Evolutionary conservation across 2,113 vertebrate species (phyloP).

Genomic region (Chlamydotis undulata): DNA sequence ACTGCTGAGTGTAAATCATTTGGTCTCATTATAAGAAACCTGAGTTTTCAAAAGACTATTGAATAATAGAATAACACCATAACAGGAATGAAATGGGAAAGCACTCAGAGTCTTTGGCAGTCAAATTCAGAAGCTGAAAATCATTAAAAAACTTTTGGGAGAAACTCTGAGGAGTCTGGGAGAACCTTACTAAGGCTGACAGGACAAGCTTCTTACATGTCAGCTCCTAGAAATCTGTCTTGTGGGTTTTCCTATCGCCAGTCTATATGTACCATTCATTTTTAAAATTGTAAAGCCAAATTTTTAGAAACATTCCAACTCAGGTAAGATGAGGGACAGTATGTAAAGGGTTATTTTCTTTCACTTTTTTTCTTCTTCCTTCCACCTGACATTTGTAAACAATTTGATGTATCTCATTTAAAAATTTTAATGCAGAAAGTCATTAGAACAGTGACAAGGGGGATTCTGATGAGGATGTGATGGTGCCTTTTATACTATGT

Average conservation of each 20-base stretch:
- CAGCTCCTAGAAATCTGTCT: not conserved
- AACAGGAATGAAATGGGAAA: not conserved
- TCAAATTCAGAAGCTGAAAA: not conserved
- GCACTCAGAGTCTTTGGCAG: not conserved
- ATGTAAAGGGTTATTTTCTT: not conserved
- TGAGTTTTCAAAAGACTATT: not conserved
- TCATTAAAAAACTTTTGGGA: not conserved
- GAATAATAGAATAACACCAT: not conserved
- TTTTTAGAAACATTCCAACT: not conserved
- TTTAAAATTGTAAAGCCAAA: not conserved
- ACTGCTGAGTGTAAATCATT: not conserved
- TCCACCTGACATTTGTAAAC: not conserved
- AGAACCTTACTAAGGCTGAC: not conserved
- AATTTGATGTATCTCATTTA: not conserved
- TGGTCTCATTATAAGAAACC: not conserved
- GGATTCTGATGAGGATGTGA: fast-evolving
- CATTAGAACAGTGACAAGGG: not conserved
- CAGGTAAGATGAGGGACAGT: not conserved
- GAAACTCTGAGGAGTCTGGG: not conserved
- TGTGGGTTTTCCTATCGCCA: not conserved
- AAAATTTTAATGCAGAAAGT: not conserved
- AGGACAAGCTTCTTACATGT: not conserved
- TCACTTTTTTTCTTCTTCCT: not conserved
- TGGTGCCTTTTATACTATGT: not conserved
- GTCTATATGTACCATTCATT: fast-evolving